Base-by-base conservation (phyloP, 2,888 invertebrate genomes). In the Apotomis turbidana region DNA sequence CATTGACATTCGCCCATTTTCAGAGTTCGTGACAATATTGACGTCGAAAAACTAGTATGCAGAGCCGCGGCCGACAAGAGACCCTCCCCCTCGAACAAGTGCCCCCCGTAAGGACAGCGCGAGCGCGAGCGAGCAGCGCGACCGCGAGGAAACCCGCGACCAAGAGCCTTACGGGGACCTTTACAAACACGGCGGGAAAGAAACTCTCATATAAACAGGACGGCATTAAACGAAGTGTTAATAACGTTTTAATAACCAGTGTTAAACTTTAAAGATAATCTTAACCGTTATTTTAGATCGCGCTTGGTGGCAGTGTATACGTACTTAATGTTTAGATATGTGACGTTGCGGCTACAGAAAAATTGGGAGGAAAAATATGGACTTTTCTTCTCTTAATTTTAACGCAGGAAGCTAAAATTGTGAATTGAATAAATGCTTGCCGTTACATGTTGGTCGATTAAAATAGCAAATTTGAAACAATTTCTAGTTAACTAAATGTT, bases 21-120 rank as follows among this genome's bases (percentile, higher is more conserved):
- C 94, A 97, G 97, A 97, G 92, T 97, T 97, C 88, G 97, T 97
- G 88, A 96, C 96, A 94, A 97, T 97, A 93, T 90, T 97, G 92
- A 97, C 97, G 83, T 95, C 97, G 90, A 96, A 96, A 94, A 96
- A 97, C 95, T 97, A 97, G 95, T 93, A 93, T 90, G 93, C 91
- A 88, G 89, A 86, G 86, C 83, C 84, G 75, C 83, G 82, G 85
- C 89, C 90, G 83, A 85, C 82, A 80, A 88, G 88, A 87, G 87
- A 87, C 78, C 88, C 84, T 82, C 85, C 87, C 84, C 86, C 87
- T 75, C 79, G 78, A 79, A 82, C 83, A 83, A 83, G 85, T 78
- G 83, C 85, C 69, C 57, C 70, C 70, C 68, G 71, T 63, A 64
- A 68, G 66, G 66, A 57, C 57, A 55, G 46, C 58, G 38, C 36